Percentiles rank a stretch among this genome's conserved stretches.
These are phyloP conservation scores for Lepeophtheirus salmonis DNA, from an alignment of 1,140 invertebrate species.

Conservation along the genomic window DNA sequence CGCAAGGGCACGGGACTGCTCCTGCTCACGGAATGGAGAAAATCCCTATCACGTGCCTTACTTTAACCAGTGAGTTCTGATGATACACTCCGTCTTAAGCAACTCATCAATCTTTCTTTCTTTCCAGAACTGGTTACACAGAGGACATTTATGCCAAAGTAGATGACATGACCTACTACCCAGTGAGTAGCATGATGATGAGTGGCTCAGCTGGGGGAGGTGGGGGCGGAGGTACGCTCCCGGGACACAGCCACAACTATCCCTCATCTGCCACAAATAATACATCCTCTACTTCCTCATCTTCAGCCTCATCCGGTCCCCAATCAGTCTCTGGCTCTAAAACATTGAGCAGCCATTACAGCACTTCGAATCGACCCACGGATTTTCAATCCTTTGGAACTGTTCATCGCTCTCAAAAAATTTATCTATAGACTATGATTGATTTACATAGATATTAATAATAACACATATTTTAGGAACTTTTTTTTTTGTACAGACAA, in stretches of 20 bases:
- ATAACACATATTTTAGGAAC: too few species aligned
- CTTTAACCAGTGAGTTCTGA: slow-evolving; percentile 17
- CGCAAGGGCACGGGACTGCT: slow-evolving; percentile 33
- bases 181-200: slow-evolving; percentile 15
- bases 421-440: slow-evolving; percentile 4
- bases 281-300: background rate
- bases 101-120: background rate
- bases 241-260: background rate
- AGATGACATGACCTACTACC: slow-evolving; percentile 19
- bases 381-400: slow-evolving; percentile 8
- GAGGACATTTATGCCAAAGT: slow-evolving; percentile 18
- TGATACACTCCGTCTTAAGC: too few species aligned
- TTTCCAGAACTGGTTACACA: slow-evolving; percentile 17
- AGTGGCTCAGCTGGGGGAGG: background rate
- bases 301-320: background rate
- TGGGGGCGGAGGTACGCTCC: too few species aligned
- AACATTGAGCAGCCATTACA: background rate
- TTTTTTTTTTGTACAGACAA: too few species aligned
- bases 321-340: slow-evolving; percentile 1
- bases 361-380: background rate
- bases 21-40: slow-evolving; percentile 9
- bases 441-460: too few species aligned
- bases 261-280: background rate
- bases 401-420: slow-evolving; percentile 10
- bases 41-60: slow-evolving; percentile 19